phyloP scores from a whole-genome alignment of 2,113 vertebrate genomes.

The Spea bombifrons region DNA sequence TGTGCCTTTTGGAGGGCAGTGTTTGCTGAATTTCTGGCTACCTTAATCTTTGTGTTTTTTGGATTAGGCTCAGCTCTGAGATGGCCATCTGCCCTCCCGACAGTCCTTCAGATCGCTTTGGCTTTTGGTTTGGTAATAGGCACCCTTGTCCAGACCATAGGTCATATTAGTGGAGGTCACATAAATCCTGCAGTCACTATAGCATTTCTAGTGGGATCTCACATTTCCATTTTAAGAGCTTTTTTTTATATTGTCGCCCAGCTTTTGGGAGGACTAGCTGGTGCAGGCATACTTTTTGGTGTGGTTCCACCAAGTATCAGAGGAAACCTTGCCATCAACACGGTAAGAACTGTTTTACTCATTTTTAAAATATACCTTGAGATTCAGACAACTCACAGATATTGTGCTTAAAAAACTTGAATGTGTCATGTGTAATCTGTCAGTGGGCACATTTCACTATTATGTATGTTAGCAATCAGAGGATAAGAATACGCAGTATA shows the following conservation, averaged over 20 bases:
- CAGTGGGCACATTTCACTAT: too few species aligned
- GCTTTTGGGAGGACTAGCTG: constrained; percentile 43
- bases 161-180: constrained; percentile 48
- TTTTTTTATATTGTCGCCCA: constrained; percentile 46
- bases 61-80: constrained; percentile 47
- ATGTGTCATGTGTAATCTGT: too few species aligned
- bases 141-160: constrained; percentile 42
- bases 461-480: too few species aligned
- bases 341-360: constrained; percentile 32
- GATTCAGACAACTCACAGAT: too few species aligned
- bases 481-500: too few species aligned
- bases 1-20: constrained; percentile 43
- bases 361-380: too few species aligned
- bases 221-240: constrained; percentile 39
- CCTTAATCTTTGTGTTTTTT: constrained; percentile 46
- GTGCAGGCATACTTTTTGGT: constrained; percentile 44
- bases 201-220: constrained; percentile 39
- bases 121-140: constrained; percentile 48
- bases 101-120: constrained; percentile 48
- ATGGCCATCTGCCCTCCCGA: constrained; percentile 47
- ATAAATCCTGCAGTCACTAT: constrained; percentile 51
- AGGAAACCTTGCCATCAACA: constrained; percentile 47
- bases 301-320: constrained; percentile 42
- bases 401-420: too few species aligned
- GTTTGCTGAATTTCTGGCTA: constrained; percentile 48